Percentiles rank a stretch among this genome's conserved stretches.
phyloP scores from a whole-genome alignment of 2,888 invertebrate genomes.

The Synergus japonicus region DNA sequence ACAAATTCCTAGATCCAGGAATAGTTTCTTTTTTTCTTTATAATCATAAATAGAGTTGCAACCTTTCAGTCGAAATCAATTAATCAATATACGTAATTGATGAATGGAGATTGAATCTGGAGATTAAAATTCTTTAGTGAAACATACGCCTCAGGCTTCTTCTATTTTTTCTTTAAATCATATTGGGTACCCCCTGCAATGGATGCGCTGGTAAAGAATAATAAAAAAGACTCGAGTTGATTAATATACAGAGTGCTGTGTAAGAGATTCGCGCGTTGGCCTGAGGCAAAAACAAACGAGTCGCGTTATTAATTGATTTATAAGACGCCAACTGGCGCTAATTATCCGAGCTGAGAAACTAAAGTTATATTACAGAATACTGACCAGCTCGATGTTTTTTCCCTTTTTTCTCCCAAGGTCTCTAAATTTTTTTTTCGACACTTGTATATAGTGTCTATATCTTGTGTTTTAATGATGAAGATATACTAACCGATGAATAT shows the following conservation, averaged over 20 bases:
- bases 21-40: neutral
- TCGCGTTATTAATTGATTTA: conserved; percentile 52
- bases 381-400: conserved; percentile 5
- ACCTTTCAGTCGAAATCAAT: neutral
- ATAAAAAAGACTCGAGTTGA: neutral
- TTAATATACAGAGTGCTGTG: conserved; percentile 8
- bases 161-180: conserved; percentile 47
- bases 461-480: neutral
- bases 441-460: neutral
- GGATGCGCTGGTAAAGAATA: conserved; percentile 35
- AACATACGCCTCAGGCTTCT: conserved; percentile 40
- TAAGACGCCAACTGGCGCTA: conserved; percentile 49
- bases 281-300: conserved; percentile 44
- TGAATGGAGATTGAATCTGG: neutral
- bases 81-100: neutral
- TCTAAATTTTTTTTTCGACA: neutral
- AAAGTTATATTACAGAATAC: conserved; percentile 6
- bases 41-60: neutral
- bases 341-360: conserved; percentile 44
- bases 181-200: conserved; percentile 48
- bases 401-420: neutral
- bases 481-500: neutral
- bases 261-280: conserved; percentile 41
- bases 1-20: neutral
- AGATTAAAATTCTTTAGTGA: neutral